Conservation (phyloP, 1,140 invertebrate genomes). For the Campoletis sonorensis region DNA sequence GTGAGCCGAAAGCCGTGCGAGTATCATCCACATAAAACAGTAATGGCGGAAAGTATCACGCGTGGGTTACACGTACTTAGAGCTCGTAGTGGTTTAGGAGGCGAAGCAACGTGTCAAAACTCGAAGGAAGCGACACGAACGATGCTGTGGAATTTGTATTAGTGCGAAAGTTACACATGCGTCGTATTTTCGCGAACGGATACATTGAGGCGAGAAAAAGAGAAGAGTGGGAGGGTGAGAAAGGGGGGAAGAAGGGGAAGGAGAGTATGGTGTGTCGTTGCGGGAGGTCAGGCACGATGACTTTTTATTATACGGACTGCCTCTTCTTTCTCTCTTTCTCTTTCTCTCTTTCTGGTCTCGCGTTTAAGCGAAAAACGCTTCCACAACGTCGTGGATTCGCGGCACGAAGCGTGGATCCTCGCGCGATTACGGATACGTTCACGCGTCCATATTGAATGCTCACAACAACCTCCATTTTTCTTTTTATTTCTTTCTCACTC, state of each 20-base stretch:
- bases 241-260: conserved; percentile 8
- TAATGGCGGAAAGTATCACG: neutral
- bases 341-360: conserved; percentile 33
- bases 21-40: neutral
- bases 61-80: neutral
- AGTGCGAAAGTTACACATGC: neutral
- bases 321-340: conserved; percentile 40
- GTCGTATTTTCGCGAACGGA: conserved; percentile 29
- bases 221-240: conserved; percentile 23
- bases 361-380: conserved; percentile 39
- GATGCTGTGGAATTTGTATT: neutral
- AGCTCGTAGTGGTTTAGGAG: neutral
- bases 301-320: conserved; percentile 68
- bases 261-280: conserved; percentile 59
- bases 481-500: neutral
- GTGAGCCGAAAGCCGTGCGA: neutral
- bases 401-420: conserved; percentile 43
- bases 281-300: conserved; percentile 72
- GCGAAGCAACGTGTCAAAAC: neutral
- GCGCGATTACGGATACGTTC: conserved; percentile 47
- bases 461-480: neutral
- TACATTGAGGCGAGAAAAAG: neutral
- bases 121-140: neutral
- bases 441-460: neutral
- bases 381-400: conserved; percentile 48